phyloP scores from a whole-genome alignment of 2,113 vertebrate species.

The Talpa occidentalis region DNA sequence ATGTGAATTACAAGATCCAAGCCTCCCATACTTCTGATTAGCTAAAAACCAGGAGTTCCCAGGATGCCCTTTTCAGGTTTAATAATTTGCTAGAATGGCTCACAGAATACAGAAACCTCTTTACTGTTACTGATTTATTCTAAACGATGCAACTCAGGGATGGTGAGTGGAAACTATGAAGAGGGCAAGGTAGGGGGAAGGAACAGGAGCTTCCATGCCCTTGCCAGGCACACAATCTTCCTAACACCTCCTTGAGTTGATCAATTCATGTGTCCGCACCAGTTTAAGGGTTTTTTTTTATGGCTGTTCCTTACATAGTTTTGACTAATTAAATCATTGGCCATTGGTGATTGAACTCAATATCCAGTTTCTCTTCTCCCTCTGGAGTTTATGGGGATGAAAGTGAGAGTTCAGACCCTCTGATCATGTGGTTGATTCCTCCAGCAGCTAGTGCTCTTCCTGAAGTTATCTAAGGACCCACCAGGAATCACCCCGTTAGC shows the following conservation, averaged over 20 bases:
- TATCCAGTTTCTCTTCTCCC: neutral
- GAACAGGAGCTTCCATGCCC: fast-evolving
- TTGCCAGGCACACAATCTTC: neutral
- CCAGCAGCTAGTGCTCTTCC: neutral
- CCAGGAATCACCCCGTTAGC: neutral
- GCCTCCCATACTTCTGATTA: neutral
- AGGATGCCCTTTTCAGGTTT: neutral
- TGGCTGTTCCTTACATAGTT: neutral
- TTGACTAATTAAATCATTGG: neutral
- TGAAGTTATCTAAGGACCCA: neutral
- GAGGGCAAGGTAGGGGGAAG: neutral
- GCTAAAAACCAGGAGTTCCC: neutral
- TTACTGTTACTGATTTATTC: neutral
- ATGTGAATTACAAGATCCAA: neutral
- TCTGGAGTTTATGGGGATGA: neutral
- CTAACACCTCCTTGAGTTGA: neutral
- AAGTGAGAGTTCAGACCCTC: neutral
- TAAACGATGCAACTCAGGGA: neutral
- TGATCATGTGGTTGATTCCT: neutral
- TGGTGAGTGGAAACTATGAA: neutral
- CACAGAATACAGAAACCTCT: neutral
- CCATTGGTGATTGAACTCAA: neutral
- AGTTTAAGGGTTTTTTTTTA: neutral
- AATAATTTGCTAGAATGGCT: neutral
- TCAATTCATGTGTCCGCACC: neutral